These are phyloP conservation scores for Hedya salicella DNA, from an alignment of 2,888 invertebrate genomes.

Conservation along the genomic window DNA sequence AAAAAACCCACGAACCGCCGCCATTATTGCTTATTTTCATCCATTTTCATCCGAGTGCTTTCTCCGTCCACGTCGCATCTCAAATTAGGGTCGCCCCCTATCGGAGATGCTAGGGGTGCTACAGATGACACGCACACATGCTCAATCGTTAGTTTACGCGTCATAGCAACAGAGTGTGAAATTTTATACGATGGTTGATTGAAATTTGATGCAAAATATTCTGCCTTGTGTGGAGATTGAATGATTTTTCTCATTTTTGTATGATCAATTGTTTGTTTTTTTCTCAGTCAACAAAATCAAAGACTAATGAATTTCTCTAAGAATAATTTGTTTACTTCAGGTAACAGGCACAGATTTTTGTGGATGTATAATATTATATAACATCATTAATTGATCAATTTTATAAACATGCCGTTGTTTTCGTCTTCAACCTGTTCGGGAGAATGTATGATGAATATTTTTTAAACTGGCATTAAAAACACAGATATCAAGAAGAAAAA, in stretches of 20 bases:
- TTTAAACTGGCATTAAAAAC: too few species aligned
- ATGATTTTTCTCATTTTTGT: background rate
- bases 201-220: slow-evolving; percentile 2
- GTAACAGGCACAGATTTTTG: too few species aligned
- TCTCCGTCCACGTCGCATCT: slow-evolving; percentile 28
- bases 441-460: too few species aligned
- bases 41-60: slow-evolving; percentile 31
- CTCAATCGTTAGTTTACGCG: slow-evolving; percentile 17
- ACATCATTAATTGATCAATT: too few species aligned
- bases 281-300: too few species aligned
- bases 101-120: slow-evolving; percentile 30
- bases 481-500: too few species aligned
- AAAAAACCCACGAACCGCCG: slow-evolving; percentile 24
- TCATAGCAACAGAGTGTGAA: slow-evolving; percentile 30
- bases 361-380: too few species aligned
- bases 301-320: too few species aligned
- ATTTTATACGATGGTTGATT: slow-evolving; percentile 25
- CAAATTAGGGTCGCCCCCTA: slow-evolving; percentile 37
- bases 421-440: too few species aligned
- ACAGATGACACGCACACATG: slow-evolving; percentile 8
- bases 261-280: background rate
- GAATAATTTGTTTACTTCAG: too few species aligned
- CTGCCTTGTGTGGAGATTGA: background rate
- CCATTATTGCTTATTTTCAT: slow-evolving; percentile 42
- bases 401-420: too few species aligned